These are phyloP conservation scores for Scaptomyza cyrtandrae DNA, from an alignment of 2,888 invertebrate species.

Conservation along the genomic window DNA sequence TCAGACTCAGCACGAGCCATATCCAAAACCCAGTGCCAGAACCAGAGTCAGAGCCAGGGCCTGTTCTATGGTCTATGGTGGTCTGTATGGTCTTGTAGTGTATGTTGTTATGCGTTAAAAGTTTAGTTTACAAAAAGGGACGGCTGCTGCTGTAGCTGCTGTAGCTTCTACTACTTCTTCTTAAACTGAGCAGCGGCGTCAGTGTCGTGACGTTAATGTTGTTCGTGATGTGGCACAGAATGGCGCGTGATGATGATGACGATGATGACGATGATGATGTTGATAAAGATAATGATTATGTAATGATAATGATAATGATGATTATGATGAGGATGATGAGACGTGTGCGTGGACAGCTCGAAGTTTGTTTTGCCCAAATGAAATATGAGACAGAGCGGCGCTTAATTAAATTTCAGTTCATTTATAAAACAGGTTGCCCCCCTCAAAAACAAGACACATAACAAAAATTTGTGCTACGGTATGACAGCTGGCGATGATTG, in stretches of 20 bases:
- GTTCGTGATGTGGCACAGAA: slow-evolving; percentile 71
- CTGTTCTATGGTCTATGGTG: slow-evolving; percentile 8
- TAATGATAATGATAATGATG: slow-evolving; percentile 23
- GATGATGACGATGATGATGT: slow-evolving; percentile 32
- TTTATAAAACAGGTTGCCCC: slow-evolving; percentile 63
- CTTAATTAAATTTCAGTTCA: slow-evolving; percentile 81
- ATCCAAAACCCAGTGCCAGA: background rate
- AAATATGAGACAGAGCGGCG: slow-evolving; percentile 64
- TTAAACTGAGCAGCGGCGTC: slow-evolving; percentile 37
- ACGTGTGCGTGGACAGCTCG: slow-evolving; percentile 54
- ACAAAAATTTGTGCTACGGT: slow-evolving; percentile 2
- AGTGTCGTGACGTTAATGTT: slow-evolving; percentile 59
- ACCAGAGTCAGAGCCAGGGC: too few relatives aligned
- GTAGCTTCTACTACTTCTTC: background rate
- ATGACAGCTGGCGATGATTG: slow-evolving; percentile 2
- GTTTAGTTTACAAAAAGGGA: slow-evolving; percentile 67
- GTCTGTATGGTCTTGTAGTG: slow-evolving; percentile 12
- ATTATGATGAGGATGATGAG: slow-evolving; percentile 26
- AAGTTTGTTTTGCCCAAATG: slow-evolving; percentile 48
- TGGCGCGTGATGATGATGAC: slow-evolving; percentile 43
- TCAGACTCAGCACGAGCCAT: slow-evolving; percentile 13
- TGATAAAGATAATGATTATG: slow-evolving; percentile 9
- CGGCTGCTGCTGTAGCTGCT: slow-evolving; percentile 7
- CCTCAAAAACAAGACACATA: background rate
- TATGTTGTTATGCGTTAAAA: slow-evolving; percentile 40